A percentile compares a stretch with the other conserved stretches of the same genome.
phyloP scores from a whole-genome alignment of 2,113 vertebrate species.

The Eudyptes chrysolophus region DNA sequence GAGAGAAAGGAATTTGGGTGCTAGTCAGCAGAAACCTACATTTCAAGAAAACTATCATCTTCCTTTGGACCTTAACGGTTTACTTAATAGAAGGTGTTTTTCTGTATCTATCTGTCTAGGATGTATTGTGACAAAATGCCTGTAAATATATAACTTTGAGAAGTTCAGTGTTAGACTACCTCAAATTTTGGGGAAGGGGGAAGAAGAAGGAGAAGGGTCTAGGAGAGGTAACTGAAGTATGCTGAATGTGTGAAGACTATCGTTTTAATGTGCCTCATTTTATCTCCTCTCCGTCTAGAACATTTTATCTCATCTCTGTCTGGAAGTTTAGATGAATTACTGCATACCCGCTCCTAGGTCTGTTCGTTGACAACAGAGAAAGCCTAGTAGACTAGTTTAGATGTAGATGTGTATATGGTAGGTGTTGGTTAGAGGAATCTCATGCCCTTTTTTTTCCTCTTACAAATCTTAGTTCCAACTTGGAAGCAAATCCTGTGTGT shows the following conservation, averaged over 20 bases:
- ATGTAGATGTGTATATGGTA: not conserved
- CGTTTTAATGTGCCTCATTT: not conserved
- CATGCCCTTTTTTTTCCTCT: not conserved
- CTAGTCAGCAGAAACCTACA: not conserved
- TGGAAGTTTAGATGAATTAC: not conserved
- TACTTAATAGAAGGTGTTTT: not conserved
- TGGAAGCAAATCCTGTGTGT: not conserved
- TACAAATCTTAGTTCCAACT: not conserved
- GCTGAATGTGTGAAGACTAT: not conserved
- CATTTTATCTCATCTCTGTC: not conserved
- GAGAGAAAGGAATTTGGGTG: not conserved
- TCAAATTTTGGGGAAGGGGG: not conserved
- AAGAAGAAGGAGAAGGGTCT: not conserved
- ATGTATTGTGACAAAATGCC: not conserved
- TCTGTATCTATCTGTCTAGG: not conserved
- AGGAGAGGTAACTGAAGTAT: not conserved
- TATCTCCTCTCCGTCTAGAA: not conserved
- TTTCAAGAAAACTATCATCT: accelerated
- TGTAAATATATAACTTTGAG: not conserved
- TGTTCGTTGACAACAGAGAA: not conserved
- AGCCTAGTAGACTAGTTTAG: not conserved
- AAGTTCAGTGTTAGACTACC: not conserved
- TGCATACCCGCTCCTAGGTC: accelerated
- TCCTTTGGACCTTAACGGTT: not conserved
- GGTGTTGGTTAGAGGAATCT: not conserved